These are phyloP conservation scores for Melanostoma mellinum DNA, from an alignment of 2,888 invertebrate genomes.

Conservation along the genomic window DNA sequence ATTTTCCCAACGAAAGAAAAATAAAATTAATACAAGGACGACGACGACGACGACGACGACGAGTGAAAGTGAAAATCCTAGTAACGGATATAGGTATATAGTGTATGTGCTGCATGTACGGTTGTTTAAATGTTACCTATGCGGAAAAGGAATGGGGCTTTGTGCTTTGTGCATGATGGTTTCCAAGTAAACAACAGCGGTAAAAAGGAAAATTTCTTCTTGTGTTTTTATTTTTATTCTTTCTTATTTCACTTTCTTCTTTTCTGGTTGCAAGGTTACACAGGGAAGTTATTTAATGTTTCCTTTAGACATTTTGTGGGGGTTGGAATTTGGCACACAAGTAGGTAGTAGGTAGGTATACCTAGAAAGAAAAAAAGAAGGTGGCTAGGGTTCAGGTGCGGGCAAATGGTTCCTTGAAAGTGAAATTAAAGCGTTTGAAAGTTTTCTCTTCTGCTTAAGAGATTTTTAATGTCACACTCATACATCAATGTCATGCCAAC, in stretches of 20 bases:
- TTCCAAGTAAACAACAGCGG: slow-evolving; percentile 57
- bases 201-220: slow-evolving; percentile 29
- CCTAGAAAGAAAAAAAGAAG: neutral
- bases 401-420: slow-evolving; percentile 26
- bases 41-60: slow-evolving; percentile 9
- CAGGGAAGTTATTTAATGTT: slow-evolving; percentile 57
- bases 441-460: slow-evolving; percentile 48
- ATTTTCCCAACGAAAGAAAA: slow-evolving; percentile 52
- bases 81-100: slow-evolving; percentile 47
- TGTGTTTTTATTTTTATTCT: slow-evolving; percentile 15
- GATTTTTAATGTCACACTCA: neutral
- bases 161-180: slow-evolving; percentile 51
- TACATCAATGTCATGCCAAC: neutral
- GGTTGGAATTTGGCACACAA: neutral
- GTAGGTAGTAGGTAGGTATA: slow-evolving; percentile 10
- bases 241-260: slow-evolving; percentile 53
- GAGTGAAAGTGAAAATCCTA: slow-evolving; percentile 67
- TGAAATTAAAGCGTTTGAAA: slow-evolving; percentile 39
- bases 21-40: slow-evolving; percentile 54
- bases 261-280: slow-evolving; percentile 66
- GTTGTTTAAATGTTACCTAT: slow-evolving; percentile 28
- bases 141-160: slow-evolving; percentile 9
- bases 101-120: neutral
- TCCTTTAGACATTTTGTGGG: slow-evolving; percentile 23
- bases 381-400: slow-evolving; percentile 27